Conservation (phyloP, 2,888 invertebrate species). For the Meloe dianella region DNA sequence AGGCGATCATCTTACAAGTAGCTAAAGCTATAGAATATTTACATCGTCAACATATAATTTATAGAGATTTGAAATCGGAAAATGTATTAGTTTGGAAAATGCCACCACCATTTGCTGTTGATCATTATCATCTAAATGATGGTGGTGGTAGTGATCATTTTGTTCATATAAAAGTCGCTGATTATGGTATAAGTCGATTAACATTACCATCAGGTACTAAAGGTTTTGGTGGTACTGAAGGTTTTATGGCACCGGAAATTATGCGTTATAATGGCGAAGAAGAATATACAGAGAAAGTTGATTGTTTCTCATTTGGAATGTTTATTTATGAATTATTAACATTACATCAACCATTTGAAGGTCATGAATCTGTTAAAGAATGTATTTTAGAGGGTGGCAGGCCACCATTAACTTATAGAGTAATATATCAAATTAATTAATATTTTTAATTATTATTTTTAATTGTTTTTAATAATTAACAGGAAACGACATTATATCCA, state of each 20-base stretch:
- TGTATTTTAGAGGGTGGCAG: slow-evolving; percentile 94
- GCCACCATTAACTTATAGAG: slow-evolving; percentile 85
- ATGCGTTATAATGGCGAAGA: slow-evolving; percentile 98
- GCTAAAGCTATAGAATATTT: slow-evolving; percentile 95
- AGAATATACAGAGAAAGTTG: slow-evolving; percentile 98
- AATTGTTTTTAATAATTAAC: slow-evolving; percentile 18
- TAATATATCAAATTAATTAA: slow-evolving; percentile 51
- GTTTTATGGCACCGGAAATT: slow-evolving; percentile 99
- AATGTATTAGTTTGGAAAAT: slow-evolving; percentile 98
- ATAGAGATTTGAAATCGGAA: slow-evolving; percentile 92
- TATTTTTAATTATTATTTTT: no score
- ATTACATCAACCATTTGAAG: slow-evolving; percentile 92
- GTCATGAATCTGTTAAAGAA: slow-evolving; percentile 95
- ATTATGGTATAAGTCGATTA: slow-evolving; percentile 92
- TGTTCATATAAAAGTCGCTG: slow-evolving; percentile 92
- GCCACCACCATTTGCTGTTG: slow-evolving; percentile 75
- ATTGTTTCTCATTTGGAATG: slow-evolving; percentile 99
- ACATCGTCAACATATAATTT: slow-evolving; percentile 91
- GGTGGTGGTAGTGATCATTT: no score
- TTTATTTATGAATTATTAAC: slow-evolving; percentile 95
- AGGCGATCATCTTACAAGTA: slow-evolving; percentile 84
- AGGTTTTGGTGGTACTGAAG: slow-evolving; percentile 98
- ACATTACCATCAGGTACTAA: slow-evolving; percentile 91
- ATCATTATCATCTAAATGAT: slow-evolving; percentile 66
- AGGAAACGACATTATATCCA: slow-evolving; percentile 84